Conservation (phyloP, 2,888 invertebrate species). For the Congeria kusceri region DNA sequence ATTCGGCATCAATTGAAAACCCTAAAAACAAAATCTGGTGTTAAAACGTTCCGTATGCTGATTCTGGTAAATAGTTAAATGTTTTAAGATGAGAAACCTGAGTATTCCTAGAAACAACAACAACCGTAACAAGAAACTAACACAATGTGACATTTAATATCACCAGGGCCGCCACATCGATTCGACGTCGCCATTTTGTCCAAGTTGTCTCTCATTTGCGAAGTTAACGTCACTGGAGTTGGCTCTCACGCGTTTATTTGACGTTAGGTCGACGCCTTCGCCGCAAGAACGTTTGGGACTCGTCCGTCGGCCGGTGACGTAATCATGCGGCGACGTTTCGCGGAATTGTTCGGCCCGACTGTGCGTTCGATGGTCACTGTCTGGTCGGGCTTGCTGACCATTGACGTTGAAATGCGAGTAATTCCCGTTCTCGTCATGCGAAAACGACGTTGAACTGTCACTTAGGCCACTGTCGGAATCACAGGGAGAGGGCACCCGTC, state of each 20-base stretch:
- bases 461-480: slow-evolving; percentile 64
- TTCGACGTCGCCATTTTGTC: slow-evolving; percentile 5
- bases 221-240: slow-evolving; percentile 2
- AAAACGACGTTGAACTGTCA: slow-evolving; percentile 55
- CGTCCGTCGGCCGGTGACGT: background rate
- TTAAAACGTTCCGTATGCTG: no score
- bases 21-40: no score
- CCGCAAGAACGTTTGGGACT: slow-evolving; percentile 45
- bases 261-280: slow-evolving; percentile 7
- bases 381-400: background rate
- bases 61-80: no score
- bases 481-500: slow-evolving; percentile 57
- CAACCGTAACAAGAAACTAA: no score
- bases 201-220: no score
- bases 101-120: no score
- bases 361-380: background rate
- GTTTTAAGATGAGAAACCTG: no score
- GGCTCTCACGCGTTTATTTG: slow-evolving; percentile 22
- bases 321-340: background rate
- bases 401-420: slow-evolving; percentile 58
- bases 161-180: slow-evolving; percentile 67
- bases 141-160: background rate
- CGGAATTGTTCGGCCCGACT: background rate
- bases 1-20: no score
- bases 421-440: slow-evolving; percentile 64